These are phyloP conservation scores for Orius insidiosus DNA, from an alignment of 1,140 invertebrate genomes.

Conservation along the genomic window DNA sequence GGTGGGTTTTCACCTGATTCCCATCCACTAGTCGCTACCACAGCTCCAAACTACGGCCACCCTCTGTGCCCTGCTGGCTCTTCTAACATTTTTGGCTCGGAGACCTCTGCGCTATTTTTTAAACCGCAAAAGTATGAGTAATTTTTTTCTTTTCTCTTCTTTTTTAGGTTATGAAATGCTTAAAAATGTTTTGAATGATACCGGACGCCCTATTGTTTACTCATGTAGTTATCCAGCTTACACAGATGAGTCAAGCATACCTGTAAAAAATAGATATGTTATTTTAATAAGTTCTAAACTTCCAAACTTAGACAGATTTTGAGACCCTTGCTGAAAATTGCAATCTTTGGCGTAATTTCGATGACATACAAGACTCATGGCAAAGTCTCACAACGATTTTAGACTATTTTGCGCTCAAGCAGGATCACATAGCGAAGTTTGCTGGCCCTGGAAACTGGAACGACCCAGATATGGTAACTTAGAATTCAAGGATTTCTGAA, in stretches of 20 bases:
- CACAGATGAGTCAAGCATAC: conserved; percentile 30
- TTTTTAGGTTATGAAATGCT: conserved; percentile 52
- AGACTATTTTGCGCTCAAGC: conserved; percentile 59
- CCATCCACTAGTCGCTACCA: too few relatives aligned
- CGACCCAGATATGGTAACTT: conserved; percentile 73
- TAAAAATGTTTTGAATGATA: conserved; percentile 51
- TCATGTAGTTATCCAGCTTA: conserved; percentile 85
- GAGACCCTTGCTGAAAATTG: conserved; percentile 45
- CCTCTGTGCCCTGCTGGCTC: too few relatives aligned
- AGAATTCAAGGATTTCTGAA: too few relatives aligned
- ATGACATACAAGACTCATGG: conserved; percentile 72
- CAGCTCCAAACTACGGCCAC: too few relatives aligned
- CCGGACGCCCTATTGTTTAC: conserved; percentile 67
- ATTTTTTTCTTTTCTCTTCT: too few relatives aligned
- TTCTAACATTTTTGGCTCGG: too few relatives aligned
- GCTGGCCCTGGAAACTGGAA: conserved; percentile 80
- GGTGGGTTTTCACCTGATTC: conserved; percentile 14
- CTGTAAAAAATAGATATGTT: conserved; percentile 21
- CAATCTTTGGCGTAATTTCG: conserved; percentile 78
- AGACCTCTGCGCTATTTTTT: too few relatives aligned
- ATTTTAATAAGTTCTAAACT: not conserved
- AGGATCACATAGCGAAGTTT: conserved; percentile 45
- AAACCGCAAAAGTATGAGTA: too few relatives aligned
- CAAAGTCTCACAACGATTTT: conserved; percentile 51
- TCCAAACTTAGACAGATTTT: conserved; percentile 58